Evolutionary conservation across 2,797 vertebrate species (phyloP).

Genomic region (Peromyscus eremicus): DNA sequence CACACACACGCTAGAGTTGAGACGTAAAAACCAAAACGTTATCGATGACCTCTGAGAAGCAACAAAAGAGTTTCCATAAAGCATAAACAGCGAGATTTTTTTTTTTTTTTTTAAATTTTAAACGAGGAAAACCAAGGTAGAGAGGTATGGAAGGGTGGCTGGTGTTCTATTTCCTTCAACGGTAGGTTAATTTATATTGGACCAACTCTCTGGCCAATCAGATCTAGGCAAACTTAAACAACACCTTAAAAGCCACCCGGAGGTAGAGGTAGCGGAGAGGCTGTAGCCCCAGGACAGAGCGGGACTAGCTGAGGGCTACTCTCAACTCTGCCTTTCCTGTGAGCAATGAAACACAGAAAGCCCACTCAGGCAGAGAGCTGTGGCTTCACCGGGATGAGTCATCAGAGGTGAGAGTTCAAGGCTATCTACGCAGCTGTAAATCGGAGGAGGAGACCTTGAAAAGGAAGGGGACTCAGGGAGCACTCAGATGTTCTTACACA

Average conservation of each 20-base stretch:
- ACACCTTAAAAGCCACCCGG: neutral
- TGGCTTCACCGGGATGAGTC: neutral
- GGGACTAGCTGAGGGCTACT: neutral
- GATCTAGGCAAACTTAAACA: neutral
- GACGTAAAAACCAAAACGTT: neutral
- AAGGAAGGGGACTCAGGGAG: neutral
- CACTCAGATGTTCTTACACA: neutral
- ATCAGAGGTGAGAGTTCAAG: neutral
- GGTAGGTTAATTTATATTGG: neutral
- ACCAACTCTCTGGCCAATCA: neutral
- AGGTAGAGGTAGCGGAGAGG: neutral
- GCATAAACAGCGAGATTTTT: neutral
- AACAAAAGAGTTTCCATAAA: neutral
- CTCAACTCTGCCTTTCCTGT: neutral
- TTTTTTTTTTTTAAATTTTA: neutral
- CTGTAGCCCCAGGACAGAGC: neutral
- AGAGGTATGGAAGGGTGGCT: neutral
- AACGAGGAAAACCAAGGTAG: neutral
- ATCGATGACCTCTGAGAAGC: neutral
- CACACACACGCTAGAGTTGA: neutral
- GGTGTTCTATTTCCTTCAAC: neutral
- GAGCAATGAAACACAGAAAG: neutral
- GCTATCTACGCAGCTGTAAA: neutral
- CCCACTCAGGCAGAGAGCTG: neutral
- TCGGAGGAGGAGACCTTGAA: neutral